Conservation (phyloP, 2,888 invertebrate genomes). For the Chouioia cunea region DNA sequence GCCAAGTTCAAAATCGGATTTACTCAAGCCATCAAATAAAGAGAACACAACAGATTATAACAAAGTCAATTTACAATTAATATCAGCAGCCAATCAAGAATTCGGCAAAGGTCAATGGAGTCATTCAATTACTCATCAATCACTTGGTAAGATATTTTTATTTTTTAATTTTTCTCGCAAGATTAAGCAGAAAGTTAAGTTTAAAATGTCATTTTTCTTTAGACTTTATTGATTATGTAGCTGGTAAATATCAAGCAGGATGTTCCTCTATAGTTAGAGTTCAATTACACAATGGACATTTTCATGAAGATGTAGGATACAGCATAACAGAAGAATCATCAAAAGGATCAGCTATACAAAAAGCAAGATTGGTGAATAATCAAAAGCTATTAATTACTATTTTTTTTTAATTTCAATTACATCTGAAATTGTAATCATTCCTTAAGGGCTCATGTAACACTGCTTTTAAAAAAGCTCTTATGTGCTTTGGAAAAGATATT, state of each 20-base stretch:
- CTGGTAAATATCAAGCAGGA: conserved; percentile 48
- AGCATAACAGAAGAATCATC: conserved; percentile 38
- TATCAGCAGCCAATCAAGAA: conserved; percentile 45
- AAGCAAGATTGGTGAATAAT: conserved; percentile 46
- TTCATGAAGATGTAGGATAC: conserved; percentile 50
- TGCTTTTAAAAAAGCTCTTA: conserved; percentile 46
- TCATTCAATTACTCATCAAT: conserved; percentile 50
- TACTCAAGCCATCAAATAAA: conserved; percentile 24
- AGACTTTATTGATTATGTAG: conserved; percentile 49
- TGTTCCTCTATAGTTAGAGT: conserved; percentile 49
- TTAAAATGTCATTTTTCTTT: conserved; percentile 19
- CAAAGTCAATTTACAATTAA: conserved; percentile 36
- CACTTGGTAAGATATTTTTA: conserved; percentile 41
- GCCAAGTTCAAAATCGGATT: conserved; percentile 40
- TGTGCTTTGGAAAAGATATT: conserved; percentile 45
- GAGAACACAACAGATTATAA: conserved; percentile 16
- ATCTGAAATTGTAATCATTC: neutral
- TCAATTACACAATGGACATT: conserved; percentile 46
- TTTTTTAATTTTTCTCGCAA: neutral
- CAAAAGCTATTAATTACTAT: conserved; percentile 1
- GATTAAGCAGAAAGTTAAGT: neutral
- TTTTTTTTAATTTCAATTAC: neutral
- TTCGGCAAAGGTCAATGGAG: conserved; percentile 49
- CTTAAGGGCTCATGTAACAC: conserved; percentile 45
- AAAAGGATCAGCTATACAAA: conserved; percentile 49